Evolutionary conservation across 30 jellyfish, hydroid and myxozoan species (phyloP).

Genomic region (Cassiopea andromeda): DNA sequence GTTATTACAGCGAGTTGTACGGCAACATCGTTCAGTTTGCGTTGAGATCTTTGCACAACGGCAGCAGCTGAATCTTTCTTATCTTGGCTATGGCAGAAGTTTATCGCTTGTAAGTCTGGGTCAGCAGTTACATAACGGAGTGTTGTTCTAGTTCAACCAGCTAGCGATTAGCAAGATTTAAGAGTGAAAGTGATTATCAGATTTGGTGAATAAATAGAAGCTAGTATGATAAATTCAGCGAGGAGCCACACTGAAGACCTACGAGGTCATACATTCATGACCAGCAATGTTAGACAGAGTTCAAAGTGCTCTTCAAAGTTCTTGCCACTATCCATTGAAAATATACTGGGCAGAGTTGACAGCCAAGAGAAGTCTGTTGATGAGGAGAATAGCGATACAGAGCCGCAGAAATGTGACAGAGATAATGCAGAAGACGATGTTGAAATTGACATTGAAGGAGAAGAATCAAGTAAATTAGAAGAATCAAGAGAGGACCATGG

Average conservation of each 20-base stretch:
- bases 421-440: slow-evolving; percentile 29
- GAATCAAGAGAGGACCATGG: slow-evolving; percentile 30
- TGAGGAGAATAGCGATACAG: slow-evolving; percentile 15
- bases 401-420: slow-evolving; percentile 1
- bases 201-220: slow-evolving; percentile 29
- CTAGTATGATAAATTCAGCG: slow-evolving; percentile 45
- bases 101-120: slow-evolving; percentile 51
- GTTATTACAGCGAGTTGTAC: slow-evolving; percentile 69
- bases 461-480: slow-evolving; percentile 26
- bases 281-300: slow-evolving; percentile 50
- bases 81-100: slow-evolving; percentile 41
- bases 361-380: slow-evolving; percentile 7
- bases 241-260: slow-evolving; percentile 28
- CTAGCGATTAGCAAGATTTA: slow-evolving; percentile 6
- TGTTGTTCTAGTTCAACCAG: neutral
- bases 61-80: slow-evolving; percentile 5
- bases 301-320: slow-evolving; percentile 48
- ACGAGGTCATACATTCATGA: slow-evolving; percentile 65
- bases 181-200: slow-evolving; percentile 36
- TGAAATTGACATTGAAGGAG: slow-evolving; percentile 63
- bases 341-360: slow-evolving; percentile 68
- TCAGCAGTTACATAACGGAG: slow-evolving; percentile 10
- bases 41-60: slow-evolving; percentile 1
- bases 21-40: slow-evolving; percentile 48
- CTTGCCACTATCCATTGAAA: slow-evolving; percentile 77